Evolutionary conservation across 2,113 vertebrate genomes (phyloP).

Genomic region (Phasianus colchicus): DNA sequence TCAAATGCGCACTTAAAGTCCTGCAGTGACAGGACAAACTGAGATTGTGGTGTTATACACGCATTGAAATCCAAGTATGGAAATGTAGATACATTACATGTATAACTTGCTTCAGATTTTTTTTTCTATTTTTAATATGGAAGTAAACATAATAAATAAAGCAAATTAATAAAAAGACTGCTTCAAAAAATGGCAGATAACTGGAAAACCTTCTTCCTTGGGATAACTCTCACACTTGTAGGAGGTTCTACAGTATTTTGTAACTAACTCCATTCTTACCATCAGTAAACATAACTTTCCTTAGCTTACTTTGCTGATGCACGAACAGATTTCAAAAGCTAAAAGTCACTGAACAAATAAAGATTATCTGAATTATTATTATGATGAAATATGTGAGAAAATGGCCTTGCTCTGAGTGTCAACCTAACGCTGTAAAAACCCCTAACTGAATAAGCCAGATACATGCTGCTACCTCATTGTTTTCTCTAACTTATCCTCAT

Average conservation of each 20-base stretch:
- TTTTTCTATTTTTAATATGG: background rate
- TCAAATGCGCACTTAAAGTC: slow-evolving; percentile 16
- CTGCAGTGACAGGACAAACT: background rate
- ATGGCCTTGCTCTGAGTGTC: background rate
- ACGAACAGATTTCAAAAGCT: background rate
- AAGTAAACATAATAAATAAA: background rate
- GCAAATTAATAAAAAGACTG: background rate
- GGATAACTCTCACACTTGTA: background rate
- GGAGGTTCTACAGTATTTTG: background rate
- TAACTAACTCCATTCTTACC: background rate
- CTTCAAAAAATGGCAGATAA: background rate
- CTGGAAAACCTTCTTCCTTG: background rate
- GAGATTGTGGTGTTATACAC: background rate
- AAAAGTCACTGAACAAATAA: background rate
- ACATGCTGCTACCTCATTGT: background rate
- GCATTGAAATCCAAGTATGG: background rate
- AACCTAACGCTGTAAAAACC: background rate
- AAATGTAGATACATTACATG: background rate
- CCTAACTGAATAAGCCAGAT: background rate
- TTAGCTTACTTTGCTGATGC: background rate
- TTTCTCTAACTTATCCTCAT: slow-evolving; percentile 8
- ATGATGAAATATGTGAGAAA: background rate
- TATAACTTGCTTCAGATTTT: background rate
- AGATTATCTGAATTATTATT: background rate
- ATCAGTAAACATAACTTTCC: background rate